These are phyloP conservation scores for Tetanocera ferruginea DNA, from an alignment of 2,888 invertebrate species.

Conservation along the genomic window DNA sequence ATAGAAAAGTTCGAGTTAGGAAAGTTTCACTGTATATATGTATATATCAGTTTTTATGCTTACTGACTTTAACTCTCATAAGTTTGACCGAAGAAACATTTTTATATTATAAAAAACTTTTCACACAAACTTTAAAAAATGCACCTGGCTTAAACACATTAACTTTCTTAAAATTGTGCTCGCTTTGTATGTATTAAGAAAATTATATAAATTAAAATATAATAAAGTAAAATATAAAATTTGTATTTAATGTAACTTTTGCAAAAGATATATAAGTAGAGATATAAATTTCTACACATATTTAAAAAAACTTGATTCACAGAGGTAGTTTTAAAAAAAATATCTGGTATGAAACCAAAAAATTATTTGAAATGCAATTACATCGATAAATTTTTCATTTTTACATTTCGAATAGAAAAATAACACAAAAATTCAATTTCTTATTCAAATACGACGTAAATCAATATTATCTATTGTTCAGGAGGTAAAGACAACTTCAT, in stretches of 20 bases:
- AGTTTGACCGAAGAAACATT: too few relatives aligned
- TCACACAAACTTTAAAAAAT: neutral
- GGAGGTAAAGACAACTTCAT: too few relatives aligned
- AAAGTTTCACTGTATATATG: too few relatives aligned
- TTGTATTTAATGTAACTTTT: neutral
- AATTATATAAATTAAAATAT: neutral
- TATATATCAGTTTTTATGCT: too few relatives aligned
- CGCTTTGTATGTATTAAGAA: slow-evolving; percentile 33
- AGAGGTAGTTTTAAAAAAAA: neutral
- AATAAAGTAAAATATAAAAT: neutral
- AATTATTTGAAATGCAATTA: neutral
- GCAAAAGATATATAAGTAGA: neutral
- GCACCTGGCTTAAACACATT: neutral
- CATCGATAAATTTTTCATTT: too few relatives aligned
- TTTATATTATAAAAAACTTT: too few relatives aligned
- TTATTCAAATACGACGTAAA: too few relatives aligned
- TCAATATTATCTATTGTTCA: too few relatives aligned
- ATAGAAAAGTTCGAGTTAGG: too few relatives aligned
- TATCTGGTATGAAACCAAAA: neutral
- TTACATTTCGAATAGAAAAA: too few relatives aligned
- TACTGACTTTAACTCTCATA: too few relatives aligned
- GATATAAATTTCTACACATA: neutral
- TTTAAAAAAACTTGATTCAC: neutral
- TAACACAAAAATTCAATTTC: too few relatives aligned
- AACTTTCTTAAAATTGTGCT: slow-evolving; percentile 35